Evolutionary conservation across 1,140 invertebrate genomes (phyloP).

Genomic region (Aphaenogaster floridana): DNA sequence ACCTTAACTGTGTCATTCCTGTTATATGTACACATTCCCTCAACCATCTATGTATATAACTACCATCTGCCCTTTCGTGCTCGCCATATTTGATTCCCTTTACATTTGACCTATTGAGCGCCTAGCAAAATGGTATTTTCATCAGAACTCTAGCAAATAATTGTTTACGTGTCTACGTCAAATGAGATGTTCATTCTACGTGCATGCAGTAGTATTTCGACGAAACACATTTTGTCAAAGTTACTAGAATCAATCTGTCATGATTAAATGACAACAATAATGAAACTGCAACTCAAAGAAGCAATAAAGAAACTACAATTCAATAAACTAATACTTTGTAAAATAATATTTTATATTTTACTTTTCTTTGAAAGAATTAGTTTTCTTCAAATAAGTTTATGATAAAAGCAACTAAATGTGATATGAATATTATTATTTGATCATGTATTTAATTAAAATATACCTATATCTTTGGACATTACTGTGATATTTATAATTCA

Average conservation of each 20-base stretch:
- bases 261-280: neutral
- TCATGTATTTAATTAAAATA: slow-evolving; percentile 1
- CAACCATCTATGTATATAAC: slow-evolving; percentile 18
- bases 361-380: neutral
- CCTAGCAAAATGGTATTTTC: slow-evolving; percentile 44
- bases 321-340: neutral
- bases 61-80: slow-evolving; percentile 49
- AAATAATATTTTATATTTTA: slow-evolving; percentile 10
- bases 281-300: neutral
- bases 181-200: slow-evolving; percentile 52
- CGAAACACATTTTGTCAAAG: slow-evolving; percentile 24
- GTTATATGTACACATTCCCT: slow-evolving; percentile 44
- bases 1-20: slow-evolving; percentile 56
- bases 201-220: neutral
- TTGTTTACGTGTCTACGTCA: slow-evolving; percentile 57
- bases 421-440: neutral
- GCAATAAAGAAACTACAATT: neutral
- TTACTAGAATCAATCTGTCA: neutral
- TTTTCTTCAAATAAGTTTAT: neutral
- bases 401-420: neutral
- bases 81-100: slow-evolving; percentile 59
- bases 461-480: neutral
- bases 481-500: neutral
- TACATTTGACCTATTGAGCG: slow-evolving; percentile 62
- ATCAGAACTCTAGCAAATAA: slow-evolving; percentile 55